phyloP scores from a whole-genome alignment of 2,113 vertebrate genomes.

The Istiophorus platypterus region DNA sequence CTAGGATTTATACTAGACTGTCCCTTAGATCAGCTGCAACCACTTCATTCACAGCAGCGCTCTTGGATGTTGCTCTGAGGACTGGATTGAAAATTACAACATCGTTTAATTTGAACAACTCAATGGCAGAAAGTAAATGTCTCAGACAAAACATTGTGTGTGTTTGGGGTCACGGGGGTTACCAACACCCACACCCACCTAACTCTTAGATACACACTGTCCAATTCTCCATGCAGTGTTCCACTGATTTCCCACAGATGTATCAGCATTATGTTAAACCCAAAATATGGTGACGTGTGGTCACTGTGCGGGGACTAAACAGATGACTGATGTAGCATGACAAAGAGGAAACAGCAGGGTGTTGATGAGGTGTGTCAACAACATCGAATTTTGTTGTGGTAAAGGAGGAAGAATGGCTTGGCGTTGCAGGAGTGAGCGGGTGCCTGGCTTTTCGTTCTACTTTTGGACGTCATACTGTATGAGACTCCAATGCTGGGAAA shows the following conservation, averaged over 20 bases:
- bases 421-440: neutral
- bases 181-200: too few relatives aligned
- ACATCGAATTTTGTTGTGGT: constrained; percentile 49
- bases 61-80: neutral
- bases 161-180: neutral
- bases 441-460: neutral
- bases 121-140: neutral
- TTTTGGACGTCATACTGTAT: neutral
- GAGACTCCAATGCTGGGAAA: neutral
- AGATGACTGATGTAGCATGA: constrained; percentile 53
- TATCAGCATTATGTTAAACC: constrained; percentile 13
- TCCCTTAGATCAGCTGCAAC: constrained; percentile 15
- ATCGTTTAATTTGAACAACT: constrained; percentile 23
- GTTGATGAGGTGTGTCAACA: constrained; percentile 67
- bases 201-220: neutral
- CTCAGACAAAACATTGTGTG: neutral
- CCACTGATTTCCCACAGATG: constrained; percentile 3
- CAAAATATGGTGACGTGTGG: constrained; percentile 45
- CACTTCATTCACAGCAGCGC: constrained; percentile 17
- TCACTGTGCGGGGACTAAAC: constrained; percentile 14
- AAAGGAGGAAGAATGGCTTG: constrained; percentile 43
- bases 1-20: constrained; percentile 22
- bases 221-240: neutral
- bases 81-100: neutral
- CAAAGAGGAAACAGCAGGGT: constrained; percentile 50